Evolutionary conservation across 1,140 invertebrate species (phyloP).

Genomic region (Neodiprion virginianus): DNA sequence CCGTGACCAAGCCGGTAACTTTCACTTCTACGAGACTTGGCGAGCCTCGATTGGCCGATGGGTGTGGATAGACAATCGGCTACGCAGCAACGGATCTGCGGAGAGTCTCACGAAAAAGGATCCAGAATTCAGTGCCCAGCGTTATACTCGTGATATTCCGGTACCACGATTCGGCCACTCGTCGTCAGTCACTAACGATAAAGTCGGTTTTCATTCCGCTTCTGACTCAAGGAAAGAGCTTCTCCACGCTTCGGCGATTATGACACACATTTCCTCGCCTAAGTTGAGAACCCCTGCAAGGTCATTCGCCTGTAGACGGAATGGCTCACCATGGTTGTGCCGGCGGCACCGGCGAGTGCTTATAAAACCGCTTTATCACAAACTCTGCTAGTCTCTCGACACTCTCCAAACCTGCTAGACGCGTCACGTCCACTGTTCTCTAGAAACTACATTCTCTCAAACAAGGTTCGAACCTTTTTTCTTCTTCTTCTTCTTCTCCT

Average conservation of each 20-base stretch:
- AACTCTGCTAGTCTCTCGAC: neutral
- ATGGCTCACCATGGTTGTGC: neutral
- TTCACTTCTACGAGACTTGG: neutral
- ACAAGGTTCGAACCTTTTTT: too few species aligned
- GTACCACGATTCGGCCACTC: too few species aligned
- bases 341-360: neutral
- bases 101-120: too few species aligned
- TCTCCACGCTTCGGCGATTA: too few species aligned
- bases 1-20: neutral
- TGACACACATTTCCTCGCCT: too few species aligned
- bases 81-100: neutral
- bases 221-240: too few species aligned
- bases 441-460: too few species aligned
- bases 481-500: neutral
- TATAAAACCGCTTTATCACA: neutral
- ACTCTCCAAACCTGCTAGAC: neutral
- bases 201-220: too few species aligned
- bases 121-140: too few species aligned
- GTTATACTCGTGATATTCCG: too few species aligned
- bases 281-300: slow-evolving; percentile 4
- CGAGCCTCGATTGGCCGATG: neutral
- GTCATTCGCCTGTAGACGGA: neutral
- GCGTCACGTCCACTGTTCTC: neutral
- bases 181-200: too few species aligned
- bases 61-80: neutral